Evolutionary conservation across 2,113 vertebrate genomes (phyloP), one percentile per base, ranked within the genome.

Genomic region (Sturnus vulgaris): DNA sequence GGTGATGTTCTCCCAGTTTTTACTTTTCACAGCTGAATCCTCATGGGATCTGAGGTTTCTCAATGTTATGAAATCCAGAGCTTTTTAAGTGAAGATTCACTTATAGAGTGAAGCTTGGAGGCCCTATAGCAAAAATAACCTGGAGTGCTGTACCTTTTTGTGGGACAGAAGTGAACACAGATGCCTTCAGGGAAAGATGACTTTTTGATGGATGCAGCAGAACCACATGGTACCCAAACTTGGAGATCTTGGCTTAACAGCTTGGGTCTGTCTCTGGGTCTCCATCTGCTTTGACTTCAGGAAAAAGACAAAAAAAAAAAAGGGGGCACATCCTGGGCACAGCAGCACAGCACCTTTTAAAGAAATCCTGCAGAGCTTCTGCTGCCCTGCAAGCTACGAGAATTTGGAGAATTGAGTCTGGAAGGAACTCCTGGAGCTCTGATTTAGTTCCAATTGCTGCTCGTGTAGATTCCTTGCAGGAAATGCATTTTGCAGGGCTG

Each of bases 211-310:
- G 47, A 42, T 73, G 77, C 72, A 69, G 56, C 68, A 88, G 60
- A 46, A 37, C 56, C 72, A 47, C 20, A 7, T 92, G 64, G 37
- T 5, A 92, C 63, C 81, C 72, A 81, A 19, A 85, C 86, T 88
- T 80, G 57, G 10, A 77, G 86, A 50, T 93, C 76, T 53, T 76
- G 31, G 16, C 40, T 47, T 30, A 47, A 63, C 88, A 86, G 59
- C 82, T 57, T 83, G 42, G 71, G 66, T 69, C 93, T 86, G 66
- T 69, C 93, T 86, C 80, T 78, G 73, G 46, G 31, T 83, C 42
- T 93, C 86, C 86, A 92, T 93, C 91, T 95, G 83, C 83, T 83
- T 93, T 80, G 44, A 19, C 50, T 88, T 69, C 0, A 52, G 71
- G 46, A 14, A 19, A 5, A 30, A 64, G n/a, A 28, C 42, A 68